A percentile compares a stretch with the other conserved stretches of the same genome.
Conservation (phyloP, 2,113 vertebrate species). For the Neomonachus schauinslandi region DNA sequence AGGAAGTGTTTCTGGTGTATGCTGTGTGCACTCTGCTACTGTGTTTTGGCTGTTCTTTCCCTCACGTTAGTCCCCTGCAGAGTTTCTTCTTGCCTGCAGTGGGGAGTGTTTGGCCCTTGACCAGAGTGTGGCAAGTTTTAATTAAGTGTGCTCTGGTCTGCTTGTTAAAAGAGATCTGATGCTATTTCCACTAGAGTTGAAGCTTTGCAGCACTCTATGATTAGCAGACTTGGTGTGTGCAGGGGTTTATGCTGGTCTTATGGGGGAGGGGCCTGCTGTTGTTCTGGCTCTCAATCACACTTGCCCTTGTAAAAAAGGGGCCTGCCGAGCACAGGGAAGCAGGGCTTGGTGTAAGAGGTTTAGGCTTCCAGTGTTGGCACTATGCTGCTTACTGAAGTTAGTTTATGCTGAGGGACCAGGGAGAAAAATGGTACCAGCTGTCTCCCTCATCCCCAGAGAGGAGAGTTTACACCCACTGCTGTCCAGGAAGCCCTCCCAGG, state of each 20-base stretch:
- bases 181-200: neutral
- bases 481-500: neutral
- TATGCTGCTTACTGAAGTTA: neutral
- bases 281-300: neutral
- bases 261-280: neutral
- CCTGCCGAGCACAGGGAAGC: neutral
- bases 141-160: neutral
- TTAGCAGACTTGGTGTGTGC: neutral
- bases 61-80: neutral
- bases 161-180: neutral
- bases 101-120: neutral
- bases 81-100: neutral
- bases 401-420: neutral
- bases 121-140: neutral
- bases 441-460: neutral
- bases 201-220: neutral
- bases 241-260: neutral
- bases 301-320: neutral
- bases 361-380: neutral
- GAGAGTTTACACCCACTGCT: neutral
- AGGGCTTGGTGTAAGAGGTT: neutral
- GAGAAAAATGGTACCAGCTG: neutral
- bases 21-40: neutral
- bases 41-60: neutral
- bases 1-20: neutral